Evolutionary conservation across 2,888 invertebrate species (phyloP).

Genomic region (Dilophus febrilis): DNA sequence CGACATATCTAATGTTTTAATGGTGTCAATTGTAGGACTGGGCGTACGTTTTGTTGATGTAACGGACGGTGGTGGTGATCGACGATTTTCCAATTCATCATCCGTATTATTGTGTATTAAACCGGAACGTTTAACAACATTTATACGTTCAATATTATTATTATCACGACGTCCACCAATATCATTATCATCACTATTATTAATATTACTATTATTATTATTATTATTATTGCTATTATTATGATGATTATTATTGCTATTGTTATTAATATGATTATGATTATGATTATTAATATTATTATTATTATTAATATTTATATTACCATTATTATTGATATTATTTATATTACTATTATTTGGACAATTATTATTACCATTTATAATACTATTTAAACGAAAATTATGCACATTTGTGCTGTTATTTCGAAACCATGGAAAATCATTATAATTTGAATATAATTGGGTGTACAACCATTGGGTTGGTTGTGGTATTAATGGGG

Average conservation of each 20-base stretch:
- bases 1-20: slow-evolving; percentile 11
- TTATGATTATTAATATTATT: no score
- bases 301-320: slow-evolving; percentile 19
- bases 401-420: slow-evolving; percentile 17
- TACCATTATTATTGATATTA: slow-evolving; percentile 17
- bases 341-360: slow-evolving; percentile 8
- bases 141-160: slow-evolving; percentile 5
- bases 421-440: slow-evolving; percentile 47
- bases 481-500: slow-evolving; percentile 56
- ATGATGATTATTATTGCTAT: no score
- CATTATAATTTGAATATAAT: slow-evolving; percentile 48
- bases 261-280: no score
- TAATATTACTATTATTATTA: slow-evolving; percentile 20
- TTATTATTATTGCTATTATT: neutral
- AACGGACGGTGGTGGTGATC: slow-evolving; percentile 29
- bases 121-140: slow-evolving; percentile 13
- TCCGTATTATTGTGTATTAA: slow-evolving; percentile 25
- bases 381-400: slow-evolving; percentile 17
- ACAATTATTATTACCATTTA: slow-evolving; percentile 2
- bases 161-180: slow-evolving; percentile 12
- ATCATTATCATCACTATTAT: slow-evolving; percentile 20
- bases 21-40: slow-evolving; percentile 31
- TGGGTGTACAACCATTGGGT: slow-evolving; percentile 66
- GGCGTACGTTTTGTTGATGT: slow-evolving; percentile 35
- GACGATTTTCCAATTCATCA: slow-evolving; percentile 24